Conservation (phyloP, 1,140 invertebrate species). For the Harlomillsia oculata region DNA sequence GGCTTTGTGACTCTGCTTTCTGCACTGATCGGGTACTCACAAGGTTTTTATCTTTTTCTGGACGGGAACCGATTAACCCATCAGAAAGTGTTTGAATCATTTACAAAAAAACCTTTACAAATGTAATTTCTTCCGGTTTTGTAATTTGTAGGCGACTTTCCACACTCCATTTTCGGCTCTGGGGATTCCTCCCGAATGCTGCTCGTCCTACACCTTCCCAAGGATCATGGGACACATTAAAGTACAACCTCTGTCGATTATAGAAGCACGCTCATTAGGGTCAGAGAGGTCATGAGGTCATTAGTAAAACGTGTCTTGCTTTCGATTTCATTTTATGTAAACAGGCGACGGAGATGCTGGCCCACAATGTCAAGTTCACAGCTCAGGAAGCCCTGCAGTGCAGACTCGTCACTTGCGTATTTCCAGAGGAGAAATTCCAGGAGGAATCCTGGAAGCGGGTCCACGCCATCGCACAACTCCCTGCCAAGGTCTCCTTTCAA, state of each 20-base stretch:
- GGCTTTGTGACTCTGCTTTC: neutral
- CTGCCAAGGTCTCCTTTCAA: conserved; percentile 37
- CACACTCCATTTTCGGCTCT: conserved; percentile 47
- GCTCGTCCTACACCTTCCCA: conserved; percentile 1
- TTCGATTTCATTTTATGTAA: too few relatives aligned
- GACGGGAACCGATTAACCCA: too few relatives aligned
- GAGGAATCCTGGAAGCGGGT: conserved; percentile 50
- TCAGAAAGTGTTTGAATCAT: too few relatives aligned
- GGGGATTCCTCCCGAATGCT: conserved; percentile 43
- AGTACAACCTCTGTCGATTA: too few relatives aligned
- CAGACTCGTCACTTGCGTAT: conserved; percentile 62
- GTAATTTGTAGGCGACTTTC: conserved; percentile 46
- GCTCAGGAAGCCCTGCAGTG: conserved; percentile 60
- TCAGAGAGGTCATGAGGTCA: neutral
- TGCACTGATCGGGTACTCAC: too few relatives aligned
- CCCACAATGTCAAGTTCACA: conserved; percentile 66
- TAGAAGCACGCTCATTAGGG: neutral
- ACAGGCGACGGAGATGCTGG: conserved; percentile 62
- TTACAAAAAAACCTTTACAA: too few relatives aligned
- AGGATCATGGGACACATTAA: conserved; percentile 11
- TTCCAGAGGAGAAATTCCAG: conserved; percentile 48
- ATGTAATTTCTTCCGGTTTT: too few relatives aligned
- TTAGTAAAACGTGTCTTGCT: neutral
- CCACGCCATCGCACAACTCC: conserved; percentile 43
- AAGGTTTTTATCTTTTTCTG: too few relatives aligned